Evolutionary conservation across 2,113 vertebrate species (phyloP), one percentile per base, ranked within the genome.

Genomic region (Ardeotis arabs): DNA sequence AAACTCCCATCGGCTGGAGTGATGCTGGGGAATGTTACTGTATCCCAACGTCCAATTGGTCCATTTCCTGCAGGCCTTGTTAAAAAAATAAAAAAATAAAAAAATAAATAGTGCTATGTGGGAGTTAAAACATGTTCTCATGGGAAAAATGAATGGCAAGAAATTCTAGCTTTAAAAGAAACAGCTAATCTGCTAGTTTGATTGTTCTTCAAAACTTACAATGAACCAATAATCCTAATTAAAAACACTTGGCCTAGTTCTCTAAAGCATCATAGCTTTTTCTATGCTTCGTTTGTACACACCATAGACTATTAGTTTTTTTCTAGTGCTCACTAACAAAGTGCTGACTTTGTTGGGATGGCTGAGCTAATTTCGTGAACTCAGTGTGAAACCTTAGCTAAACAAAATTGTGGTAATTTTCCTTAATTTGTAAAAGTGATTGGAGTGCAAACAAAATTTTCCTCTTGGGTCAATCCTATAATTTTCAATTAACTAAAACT

Each of bases 401-500:
- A 98, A 98, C 98, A 98, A 98, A 98, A 98, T 98, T 98, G 98
- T 98, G 98, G 98, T 98, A 98, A 98, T 98, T 98, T 98, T 98
- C 98, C 97, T 98, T 98, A 98, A 98, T 98, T 98, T 98, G 98
- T 98, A 98, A 98, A 98, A 98, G 98, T 98, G 98, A 98, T 98
- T 98, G 98, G 98, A 98, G 98, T 98, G 98, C 98, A 98, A 98
- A 98, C 98, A 98, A 98, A 98, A 98, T 98, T 98, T 98, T 98
- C 98, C 98, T 98, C 98, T 97, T 98, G 98, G 98, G 98, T 98
- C 98, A 98, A 98, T 98, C 98, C 98, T 98, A 98, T 98, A 98
- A 98, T 98, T 98, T 98, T 98, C 98, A 98, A 98, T 98, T 98
- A 98, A 98, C 98, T 98, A 98, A 98, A 98, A 98, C 98, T 98